Conservation (phyloP, 2,113 vertebrate species). For the Lathamus discolor region DNA sequence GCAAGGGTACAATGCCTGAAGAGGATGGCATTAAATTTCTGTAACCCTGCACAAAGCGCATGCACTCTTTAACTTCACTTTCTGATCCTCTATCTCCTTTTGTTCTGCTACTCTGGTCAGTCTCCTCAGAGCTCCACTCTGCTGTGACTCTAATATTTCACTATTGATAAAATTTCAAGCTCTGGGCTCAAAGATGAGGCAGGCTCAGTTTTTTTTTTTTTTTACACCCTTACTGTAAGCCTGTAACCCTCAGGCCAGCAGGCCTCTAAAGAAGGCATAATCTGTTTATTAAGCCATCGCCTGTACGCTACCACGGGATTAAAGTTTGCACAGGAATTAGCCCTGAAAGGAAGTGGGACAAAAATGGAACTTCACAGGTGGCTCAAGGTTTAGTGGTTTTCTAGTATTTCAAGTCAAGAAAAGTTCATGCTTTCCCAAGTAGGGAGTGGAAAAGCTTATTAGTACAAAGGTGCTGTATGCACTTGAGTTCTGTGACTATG, state of each 20-base stretch:
- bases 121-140: not conserved
- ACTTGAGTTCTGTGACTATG: not conserved
- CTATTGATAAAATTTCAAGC: not conserved
- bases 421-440: not conserved
- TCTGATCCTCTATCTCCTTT: not conserved
- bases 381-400: not conserved
- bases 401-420: not conserved
- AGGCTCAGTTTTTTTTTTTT: not conserved
- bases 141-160: not conserved
- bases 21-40: not conserved
- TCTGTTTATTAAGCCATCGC: not conserved
- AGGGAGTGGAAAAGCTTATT: not conserved
- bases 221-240: not conserved
- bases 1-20: not conserved
- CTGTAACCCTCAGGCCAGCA: not conserved
- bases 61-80: not conserved
- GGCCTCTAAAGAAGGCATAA: not conserved
- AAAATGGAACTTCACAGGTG: not conserved
- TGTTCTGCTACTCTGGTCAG: not conserved
- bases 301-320: not conserved
- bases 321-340: not conserved
- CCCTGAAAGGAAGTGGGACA: not conserved
- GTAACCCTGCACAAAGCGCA: not conserved
- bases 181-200: not conserved
- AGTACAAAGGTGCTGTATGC: not conserved